Percentiles rank a stretch among this genome's conserved stretches.
Conservation (phyloP, 2,113 vertebrate genomes). For the Acrocephalus kingi region DNA sequence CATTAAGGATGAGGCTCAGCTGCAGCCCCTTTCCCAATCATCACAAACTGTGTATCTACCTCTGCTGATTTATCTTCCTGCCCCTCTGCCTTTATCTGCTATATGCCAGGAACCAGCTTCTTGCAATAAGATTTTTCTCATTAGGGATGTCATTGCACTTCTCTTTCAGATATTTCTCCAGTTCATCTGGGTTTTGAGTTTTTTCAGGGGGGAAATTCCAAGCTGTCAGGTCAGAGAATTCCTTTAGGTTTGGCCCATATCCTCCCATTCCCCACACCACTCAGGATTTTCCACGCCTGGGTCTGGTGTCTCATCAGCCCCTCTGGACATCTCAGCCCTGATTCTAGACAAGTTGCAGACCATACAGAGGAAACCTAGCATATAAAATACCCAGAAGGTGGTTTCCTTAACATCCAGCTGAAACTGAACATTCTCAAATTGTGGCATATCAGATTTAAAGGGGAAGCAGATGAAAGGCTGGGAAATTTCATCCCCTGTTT, state of each 20-base stretch:
- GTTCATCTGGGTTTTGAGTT: neutral
- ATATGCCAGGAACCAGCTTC: neutral
- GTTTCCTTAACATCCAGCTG: neutral
- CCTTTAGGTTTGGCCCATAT: neutral
- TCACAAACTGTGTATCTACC: neutral
- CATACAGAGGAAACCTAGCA: neutral
- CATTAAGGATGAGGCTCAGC: neutral
- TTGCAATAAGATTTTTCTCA: neutral
- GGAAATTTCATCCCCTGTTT: neutral
- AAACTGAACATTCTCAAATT: neutral
- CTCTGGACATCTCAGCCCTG: neutral
- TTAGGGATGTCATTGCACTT: neutral
- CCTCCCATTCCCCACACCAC: neutral
- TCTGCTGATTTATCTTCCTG: neutral
- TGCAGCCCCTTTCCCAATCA: neutral
- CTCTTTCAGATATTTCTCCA: neutral
- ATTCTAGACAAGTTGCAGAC: neutral
- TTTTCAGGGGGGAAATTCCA: neutral
- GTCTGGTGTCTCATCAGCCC: neutral
- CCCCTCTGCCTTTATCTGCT: neutral
- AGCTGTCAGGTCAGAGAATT: neutral
- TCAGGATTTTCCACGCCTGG: neutral
- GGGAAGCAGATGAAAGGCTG: neutral
- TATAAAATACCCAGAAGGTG: neutral
- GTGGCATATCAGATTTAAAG: neutral